These are phyloP conservation scores for Chionodraco myersi DNA, from an alignment of 2,113 vertebrate species.

Conservation along the genomic window DNA sequence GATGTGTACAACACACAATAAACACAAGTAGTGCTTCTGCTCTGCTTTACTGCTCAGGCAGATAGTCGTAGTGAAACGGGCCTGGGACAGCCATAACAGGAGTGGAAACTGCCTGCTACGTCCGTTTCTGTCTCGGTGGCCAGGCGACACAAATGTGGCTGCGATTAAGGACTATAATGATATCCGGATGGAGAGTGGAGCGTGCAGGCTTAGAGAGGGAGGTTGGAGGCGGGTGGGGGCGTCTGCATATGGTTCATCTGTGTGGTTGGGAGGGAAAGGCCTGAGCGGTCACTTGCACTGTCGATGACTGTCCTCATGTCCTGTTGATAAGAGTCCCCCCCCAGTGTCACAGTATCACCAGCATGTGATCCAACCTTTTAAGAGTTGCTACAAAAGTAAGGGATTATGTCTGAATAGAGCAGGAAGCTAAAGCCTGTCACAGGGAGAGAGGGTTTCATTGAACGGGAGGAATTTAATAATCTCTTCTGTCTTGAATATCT, in stretches of 20 bases:
- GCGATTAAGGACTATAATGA: constrained; percentile 78
- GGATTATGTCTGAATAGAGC: constrained; percentile 68
- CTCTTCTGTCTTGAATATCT: constrained; percentile 55
- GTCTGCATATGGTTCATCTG: constrained; percentile 36
- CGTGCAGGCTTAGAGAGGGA: constrained; percentile 56
- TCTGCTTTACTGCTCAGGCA: constrained; percentile 77
- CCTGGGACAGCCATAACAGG: constrained; percentile 80
- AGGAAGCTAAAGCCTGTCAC: constrained; percentile 60
- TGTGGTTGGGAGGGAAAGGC: constrained; percentile 28
- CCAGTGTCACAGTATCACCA: constrained; percentile 56
- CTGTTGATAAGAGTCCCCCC: constrained; percentile 50
- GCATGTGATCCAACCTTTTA: constrained; percentile 67
- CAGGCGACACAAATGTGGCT: constrained; percentile 70
- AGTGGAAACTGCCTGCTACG: constrained; percentile 82
- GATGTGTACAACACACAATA: constrained; percentile 73
- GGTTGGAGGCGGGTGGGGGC: not conserved
- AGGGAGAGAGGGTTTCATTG: constrained; percentile 53
- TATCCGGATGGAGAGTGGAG: constrained; percentile 77
- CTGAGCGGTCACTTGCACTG: constrained; percentile 59
- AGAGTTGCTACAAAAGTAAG: constrained; percentile 51
- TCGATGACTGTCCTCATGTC: constrained; percentile 63
- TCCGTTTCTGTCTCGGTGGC: constrained; percentile 71
- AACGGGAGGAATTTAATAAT: constrained; percentile 75
- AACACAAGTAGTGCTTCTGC: constrained; percentile 73
- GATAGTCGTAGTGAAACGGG: constrained; percentile 60